Percentiles rank a stretch among this genome's conserved stretches.
Conservation (phyloP, 1,140 invertebrate genomes). For the Bombyx mandarina region DNA sequence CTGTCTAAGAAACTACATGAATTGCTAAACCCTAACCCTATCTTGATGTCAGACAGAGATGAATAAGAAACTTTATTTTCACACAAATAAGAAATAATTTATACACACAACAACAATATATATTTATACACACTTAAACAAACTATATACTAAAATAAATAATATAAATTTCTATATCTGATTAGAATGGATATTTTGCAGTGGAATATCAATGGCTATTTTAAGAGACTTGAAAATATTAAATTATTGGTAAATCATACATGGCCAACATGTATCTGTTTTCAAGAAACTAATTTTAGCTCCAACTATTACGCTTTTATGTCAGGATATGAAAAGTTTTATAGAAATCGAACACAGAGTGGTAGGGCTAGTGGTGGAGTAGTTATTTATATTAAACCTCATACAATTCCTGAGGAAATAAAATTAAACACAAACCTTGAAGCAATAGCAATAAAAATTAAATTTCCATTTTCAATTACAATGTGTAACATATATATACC, state of each 20-base stretch:
- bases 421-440: too few species aligned
- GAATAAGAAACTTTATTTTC: too few species aligned
- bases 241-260: conserved; percentile 16
- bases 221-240: conserved; percentile 17
- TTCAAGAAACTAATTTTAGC: conserved; percentile 38
- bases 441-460: too few species aligned
- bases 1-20: too few species aligned
- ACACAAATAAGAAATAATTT: too few species aligned
- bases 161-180: conserved; percentile 11
- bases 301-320: conserved; percentile 10
- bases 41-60: too few species aligned
- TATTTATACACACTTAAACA: too few species aligned
- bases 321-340: conserved; percentile 15
- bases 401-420: too few species aligned
- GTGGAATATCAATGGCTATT: conserved; percentile 23
- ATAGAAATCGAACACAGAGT: conserved; percentile 20
- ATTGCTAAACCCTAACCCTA: too few species aligned
- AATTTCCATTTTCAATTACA: too few species aligned
- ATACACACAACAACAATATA: too few species aligned
- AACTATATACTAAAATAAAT: conserved; percentile 15
- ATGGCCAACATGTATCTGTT: conserved; percentile 19
- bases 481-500: too few species aligned
- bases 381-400: conserved; percentile 9
- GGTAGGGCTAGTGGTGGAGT: conserved; percentile 28
- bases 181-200: conserved; percentile 18